A percentile compares a stretch with the other conserved stretches of the same genome.
Evolutionary conservation across 2,888 invertebrate species (phyloP).

Genomic region (Chaetogeoica ovagalla): DNA sequence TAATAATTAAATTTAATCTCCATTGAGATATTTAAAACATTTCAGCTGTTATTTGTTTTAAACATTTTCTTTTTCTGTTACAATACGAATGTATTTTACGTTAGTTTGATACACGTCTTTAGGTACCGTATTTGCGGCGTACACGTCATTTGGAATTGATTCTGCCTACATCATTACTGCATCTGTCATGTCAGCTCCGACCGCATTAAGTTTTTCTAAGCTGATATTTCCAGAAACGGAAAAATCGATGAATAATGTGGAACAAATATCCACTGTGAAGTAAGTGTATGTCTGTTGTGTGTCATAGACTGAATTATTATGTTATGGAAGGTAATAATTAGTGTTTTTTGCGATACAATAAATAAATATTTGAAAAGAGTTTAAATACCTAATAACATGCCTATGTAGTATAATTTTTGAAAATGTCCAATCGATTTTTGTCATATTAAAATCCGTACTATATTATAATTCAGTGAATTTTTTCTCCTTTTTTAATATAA

Average conservation of each 20-base stretch:
- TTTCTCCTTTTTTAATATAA: too few relatives aligned
- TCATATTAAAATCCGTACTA: too few relatives aligned
- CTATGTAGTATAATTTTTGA: too few relatives aligned
- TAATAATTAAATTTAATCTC: not conserved
- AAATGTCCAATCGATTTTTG: too few relatives aligned
- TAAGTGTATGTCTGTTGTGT: not conserved
- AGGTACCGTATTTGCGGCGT: constrained; percentile 89
- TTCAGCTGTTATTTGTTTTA: not conserved
- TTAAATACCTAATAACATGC: too few relatives aligned
- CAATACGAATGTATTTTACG: too few relatives aligned
- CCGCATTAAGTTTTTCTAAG: constrained; percentile 86
- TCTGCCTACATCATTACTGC: constrained; percentile 89
- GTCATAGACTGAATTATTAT: too few relatives aligned
- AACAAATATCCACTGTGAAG: constrained; percentile 65
- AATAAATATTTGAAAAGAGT: too few relatives aligned
- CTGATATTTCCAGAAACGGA: constrained; percentile 90
- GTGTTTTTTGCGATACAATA: too few relatives aligned
- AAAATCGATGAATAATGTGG: constrained; percentile 73
- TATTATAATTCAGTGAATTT: too few relatives aligned
- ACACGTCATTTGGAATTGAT: constrained; percentile 85
- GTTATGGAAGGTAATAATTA: too few relatives aligned
- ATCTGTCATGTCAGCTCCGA: constrained; percentile 95
- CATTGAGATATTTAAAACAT: too few relatives aligned
- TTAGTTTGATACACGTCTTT: constrained; percentile 56
- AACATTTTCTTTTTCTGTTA: not conserved